A percentile compares a stretch with the other conserved stretches of the same genome.
These are phyloP conservation scores for Sialis fuliginosa DNA, from an alignment of 2,888 invertebrate species.

Conservation along the genomic window DNA sequence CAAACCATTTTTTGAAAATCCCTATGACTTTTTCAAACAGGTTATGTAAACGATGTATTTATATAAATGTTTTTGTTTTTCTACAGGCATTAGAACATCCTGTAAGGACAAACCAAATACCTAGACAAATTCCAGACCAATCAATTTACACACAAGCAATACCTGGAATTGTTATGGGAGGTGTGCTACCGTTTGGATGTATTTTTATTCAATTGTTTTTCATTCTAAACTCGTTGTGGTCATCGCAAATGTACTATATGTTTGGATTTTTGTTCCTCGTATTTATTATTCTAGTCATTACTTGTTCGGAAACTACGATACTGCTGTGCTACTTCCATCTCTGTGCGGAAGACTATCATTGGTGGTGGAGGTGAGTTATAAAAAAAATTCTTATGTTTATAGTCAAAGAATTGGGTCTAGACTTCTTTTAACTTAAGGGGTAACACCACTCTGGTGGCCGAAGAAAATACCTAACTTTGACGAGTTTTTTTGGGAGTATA, in stretches of 20 bases:
- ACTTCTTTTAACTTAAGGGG: no score
- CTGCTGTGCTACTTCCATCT: slow-evolving; percentile 97
- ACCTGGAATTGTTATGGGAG: slow-evolving; percentile 95
- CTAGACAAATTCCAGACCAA: slow-evolving; percentile 95
- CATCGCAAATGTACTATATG: slow-evolving; percentile 97
- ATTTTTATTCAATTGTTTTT: slow-evolving; percentile 99
- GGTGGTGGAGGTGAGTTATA: slow-evolving; percentile 56
- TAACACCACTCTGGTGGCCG: no score
- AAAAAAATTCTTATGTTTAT: slow-evolving; percentile 17
- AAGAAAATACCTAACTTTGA: no score
- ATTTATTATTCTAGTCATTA: slow-evolving; percentile 91
- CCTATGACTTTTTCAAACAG: no score
- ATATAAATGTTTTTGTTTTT: slow-evolving; percentile 8
- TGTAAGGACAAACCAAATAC: slow-evolving; percentile 96
- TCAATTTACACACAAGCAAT: slow-evolving; percentile 93
- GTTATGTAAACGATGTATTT: no score
- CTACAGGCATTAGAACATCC: slow-evolving; percentile 85
- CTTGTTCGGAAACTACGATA: slow-evolving; percentile 98
- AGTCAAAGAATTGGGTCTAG: no score
- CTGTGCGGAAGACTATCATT: slow-evolving; percentile 99
- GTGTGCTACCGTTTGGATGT: slow-evolving; percentile 94
- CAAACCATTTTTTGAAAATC: no score
- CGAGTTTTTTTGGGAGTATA: background rate
- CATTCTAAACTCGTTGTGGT: slow-evolving; percentile 97
- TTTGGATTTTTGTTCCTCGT: slow-evolving; percentile 97